A percentile compares a stretch with the other conserved stretches of the same genome.
These are phyloP conservation scores for Shargacucullia verbasci DNA, from an alignment of 2,888 invertebrate species.

Conservation along the genomic window DNA sequence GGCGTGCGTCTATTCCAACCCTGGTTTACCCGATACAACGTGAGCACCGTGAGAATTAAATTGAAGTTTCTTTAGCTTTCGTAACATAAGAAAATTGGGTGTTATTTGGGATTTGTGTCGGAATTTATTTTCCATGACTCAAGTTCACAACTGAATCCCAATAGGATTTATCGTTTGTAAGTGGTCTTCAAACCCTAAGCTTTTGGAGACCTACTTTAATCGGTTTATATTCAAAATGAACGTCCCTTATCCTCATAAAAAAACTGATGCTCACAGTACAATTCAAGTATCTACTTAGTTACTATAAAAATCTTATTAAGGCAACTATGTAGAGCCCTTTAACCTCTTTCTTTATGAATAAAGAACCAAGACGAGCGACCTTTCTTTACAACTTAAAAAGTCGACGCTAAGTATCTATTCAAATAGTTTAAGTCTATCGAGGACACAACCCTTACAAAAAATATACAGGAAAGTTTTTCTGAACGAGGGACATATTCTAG, in stretches of 20 bases:
- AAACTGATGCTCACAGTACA: not conserved
- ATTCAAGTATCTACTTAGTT: not conserved
- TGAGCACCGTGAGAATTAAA: slow-evolving; percentile 32
- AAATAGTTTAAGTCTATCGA: not conserved
- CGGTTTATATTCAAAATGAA: not conserved
- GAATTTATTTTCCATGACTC: slow-evolving; percentile 5
- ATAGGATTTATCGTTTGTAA: not conserved
- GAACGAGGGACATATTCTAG: no score
- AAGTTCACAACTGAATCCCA: not conserved
- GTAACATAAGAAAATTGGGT: slow-evolving; percentile 19
- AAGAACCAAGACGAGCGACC: slow-evolving; percentile 15
- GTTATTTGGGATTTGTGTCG: slow-evolving; percentile 19
- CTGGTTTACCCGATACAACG: slow-evolving; percentile 24
- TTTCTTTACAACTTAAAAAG: slow-evolving; percentile 7
- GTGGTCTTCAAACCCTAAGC: not conserved
- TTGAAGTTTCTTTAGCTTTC: slow-evolving; percentile 16
- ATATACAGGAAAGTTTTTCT: no score
- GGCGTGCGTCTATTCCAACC: slow-evolving; percentile 26
- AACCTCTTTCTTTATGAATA: slow-evolving; percentile 36
- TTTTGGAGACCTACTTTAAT: not conserved
- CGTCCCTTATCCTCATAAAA: not conserved
- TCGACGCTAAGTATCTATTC: slow-evolving; percentile 24
- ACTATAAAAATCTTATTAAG: slow-evolving; percentile 10
- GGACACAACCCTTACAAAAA: no score
- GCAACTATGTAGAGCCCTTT: slow-evolving; percentile 21